Evolutionary conservation across 2,888 invertebrate genomes (phyloP), one percentile per base, ranked within the genome.

Genomic region (Geotrupes spiniger): DNA sequence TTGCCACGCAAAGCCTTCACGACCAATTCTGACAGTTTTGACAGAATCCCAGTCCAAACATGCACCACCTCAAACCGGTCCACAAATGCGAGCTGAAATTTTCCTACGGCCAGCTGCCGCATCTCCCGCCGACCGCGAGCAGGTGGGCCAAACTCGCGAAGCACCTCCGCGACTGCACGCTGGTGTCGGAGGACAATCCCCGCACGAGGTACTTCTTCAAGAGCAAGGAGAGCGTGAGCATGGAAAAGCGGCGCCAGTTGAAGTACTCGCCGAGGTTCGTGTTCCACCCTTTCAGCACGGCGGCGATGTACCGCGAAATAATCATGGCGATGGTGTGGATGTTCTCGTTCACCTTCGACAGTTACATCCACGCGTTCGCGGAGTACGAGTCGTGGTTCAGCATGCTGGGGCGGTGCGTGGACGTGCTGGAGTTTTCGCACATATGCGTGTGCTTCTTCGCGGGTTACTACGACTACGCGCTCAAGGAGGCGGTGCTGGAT

Each of bases 281-380:
- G 5, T 36, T 44, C n/a, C 44, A 44, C 28, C 44, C 44, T 1
- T 44, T 27, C 15, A 44, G 44, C 9, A n/a, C 36, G 1, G 29
- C 36, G 4, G 40, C 26, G 14, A 27, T 41, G 46, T 26, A 39
- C 26, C 33, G 27, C 25, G 46, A 46, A 12, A 36, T 46, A n/a
- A 16, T 36, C n/a, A 46, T 46, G 46, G 33, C 36, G 15, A 17
- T 46, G 10, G 16, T 16, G n/a, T 46, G 46, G 46, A 31, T 40
- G n/a, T 1, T 41, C 9, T 46, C 15, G 26, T 46, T 40, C 16
- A 40, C 27, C 2, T n/a, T 36, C 3, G 36, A 39, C 16, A 33
- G 40, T 1, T 36, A 40, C 26, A 33, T 27, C 10, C 4, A 40
- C 9, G 36, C 36, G 1, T 46, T 46, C 10, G 9, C 11, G 16